phyloP scores from a whole-genome alignment of 2,797 vertebrate species.

The Chiroxiphia lanceolata region DNA sequence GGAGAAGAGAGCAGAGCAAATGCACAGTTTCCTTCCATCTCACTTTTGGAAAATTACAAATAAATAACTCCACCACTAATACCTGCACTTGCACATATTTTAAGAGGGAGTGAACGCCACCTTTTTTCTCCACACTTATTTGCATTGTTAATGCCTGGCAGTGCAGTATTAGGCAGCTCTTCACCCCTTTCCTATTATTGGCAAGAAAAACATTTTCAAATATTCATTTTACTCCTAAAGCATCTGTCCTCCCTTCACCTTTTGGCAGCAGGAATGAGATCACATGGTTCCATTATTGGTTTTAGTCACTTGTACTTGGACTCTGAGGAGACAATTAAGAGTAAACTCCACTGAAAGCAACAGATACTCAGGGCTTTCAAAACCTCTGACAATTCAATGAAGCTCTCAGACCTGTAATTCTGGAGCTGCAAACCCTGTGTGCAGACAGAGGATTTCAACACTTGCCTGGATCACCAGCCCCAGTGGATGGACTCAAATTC shows the following conservation, averaged over 20 bases:
- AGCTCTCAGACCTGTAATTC: constrained; percentile 17
- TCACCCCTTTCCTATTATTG: neutral
- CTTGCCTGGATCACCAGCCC: neutral
- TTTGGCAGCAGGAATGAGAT: neutral
- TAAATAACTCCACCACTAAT: neutral
- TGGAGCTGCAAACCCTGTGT: neutral
- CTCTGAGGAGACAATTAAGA: neutral
- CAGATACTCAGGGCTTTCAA: neutral
- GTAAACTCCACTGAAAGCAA: neutral
- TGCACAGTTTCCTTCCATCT: neutral
- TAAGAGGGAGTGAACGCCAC: neutral
- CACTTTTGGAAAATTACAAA: neutral
- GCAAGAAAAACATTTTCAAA: neutral
- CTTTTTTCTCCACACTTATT: neutral
- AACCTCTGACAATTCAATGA: neutral
- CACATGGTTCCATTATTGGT: neutral
- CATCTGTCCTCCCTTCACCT: neutral
- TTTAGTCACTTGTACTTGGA: neutral
- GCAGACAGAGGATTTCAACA: neutral
- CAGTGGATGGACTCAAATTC: neutral
- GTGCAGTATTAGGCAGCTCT: neutral
- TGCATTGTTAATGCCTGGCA: neutral
- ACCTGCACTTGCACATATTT: neutral
- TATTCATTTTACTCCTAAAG: neutral
- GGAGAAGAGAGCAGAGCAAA: neutral